Evolutionary conservation across 1,140 invertebrate species (phyloP).

Genomic region (Atta colombica): DNA sequence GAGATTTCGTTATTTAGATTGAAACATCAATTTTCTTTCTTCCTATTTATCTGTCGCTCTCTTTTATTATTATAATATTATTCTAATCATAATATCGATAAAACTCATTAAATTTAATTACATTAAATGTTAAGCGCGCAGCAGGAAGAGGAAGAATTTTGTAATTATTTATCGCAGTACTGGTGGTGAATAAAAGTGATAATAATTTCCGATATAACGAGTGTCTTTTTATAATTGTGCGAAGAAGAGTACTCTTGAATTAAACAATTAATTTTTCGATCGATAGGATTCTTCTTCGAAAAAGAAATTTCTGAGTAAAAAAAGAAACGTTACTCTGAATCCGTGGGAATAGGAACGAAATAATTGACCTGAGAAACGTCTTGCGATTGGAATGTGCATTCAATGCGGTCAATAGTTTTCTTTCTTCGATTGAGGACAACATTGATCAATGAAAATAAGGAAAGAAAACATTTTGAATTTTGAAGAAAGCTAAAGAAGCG

Average conservation of each 20-base stretch:
- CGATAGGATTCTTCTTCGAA: background rate
- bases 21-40: background rate
- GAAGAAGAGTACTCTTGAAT: background rate
- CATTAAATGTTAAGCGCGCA: background rate
- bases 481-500: background rate
- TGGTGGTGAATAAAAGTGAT: background rate
- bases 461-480: background rate
- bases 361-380: conserved; percentile 11
- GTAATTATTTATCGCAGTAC: background rate
- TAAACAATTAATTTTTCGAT: background rate
- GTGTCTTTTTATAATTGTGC: background rate
- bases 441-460: conserved; percentile 8
- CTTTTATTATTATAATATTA: background rate
- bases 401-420: conserved; percentile 1
- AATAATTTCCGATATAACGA: background rate
- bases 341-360: conserved; percentile 27
- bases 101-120: background rate
- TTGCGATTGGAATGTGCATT: conserved; percentile 39
- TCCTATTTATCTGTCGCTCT: too few relatives aligned
- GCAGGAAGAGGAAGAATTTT: background rate
- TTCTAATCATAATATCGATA: background rate
- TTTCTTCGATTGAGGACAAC: conserved; percentile 21
- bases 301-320: background rate
- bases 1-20: background rate
- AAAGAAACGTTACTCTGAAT: conserved; percentile 25